Evolutionary conservation across 2,797 vertebrate genomes (phyloP), one percentile per base, ranked within the genome.

Genomic region (Cryptoblepharus egeriae): DNA sequence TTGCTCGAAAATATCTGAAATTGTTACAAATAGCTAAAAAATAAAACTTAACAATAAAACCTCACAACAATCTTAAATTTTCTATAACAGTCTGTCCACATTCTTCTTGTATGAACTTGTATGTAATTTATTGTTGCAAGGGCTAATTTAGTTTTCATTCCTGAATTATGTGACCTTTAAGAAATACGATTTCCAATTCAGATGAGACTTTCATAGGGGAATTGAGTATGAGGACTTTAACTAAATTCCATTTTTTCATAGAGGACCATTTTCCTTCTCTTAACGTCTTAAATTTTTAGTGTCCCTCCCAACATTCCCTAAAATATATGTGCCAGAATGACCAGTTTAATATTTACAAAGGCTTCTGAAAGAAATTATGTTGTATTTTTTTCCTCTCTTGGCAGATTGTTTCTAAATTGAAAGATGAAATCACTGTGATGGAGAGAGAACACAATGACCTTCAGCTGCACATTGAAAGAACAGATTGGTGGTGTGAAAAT

Each of bases 401-500:
- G 69, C 83, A 99, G 98, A 98, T 99, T 86, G 96, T 98, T 90
- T 97, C 96, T 80, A 98, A 98, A 93, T 94, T 99, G 93, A 99
- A 97, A 90, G 98, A 99, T 83, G 98, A 99, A 95, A 99, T 99
- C 18, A 95, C 96, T 82, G 88, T 97, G 64, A 99, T 99, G 96
- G 98, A 99, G 91, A 97, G 95, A 88, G 98, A 99, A 88, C 97
- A 98, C 89, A 94, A 90, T n/a, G 98, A 99, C 80, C 97, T 99
- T 22, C 97, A 98, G 94, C 93, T 97, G 73, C 98, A 99, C 87
- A 98, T 99, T 93, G 97, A 94, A 4, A 95, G 98, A 85, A 99
- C 98, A 0, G 98, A 99, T 85, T 97, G 97, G 97, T 99, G 98
- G 98, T 99, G 98, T 93, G 98, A 99, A 90, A 98, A 99, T 88